Base-by-base conservation (phyloP, 2,888 invertebrate species). In the Eretmocerus hayati region DNA sequence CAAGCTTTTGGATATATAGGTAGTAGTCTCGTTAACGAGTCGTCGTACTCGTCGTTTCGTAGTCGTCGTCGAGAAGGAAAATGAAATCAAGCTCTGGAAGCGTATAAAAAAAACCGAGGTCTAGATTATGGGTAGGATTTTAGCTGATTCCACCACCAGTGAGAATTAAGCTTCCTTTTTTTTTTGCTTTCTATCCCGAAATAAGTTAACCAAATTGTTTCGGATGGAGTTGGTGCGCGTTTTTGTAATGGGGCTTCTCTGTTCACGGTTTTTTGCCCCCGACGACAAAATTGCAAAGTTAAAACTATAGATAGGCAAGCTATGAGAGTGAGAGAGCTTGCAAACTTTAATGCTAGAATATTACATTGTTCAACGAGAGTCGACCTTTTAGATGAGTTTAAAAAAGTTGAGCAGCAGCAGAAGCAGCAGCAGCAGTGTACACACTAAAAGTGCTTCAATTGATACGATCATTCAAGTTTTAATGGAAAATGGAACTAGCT, bases 21-120 rank as follows among this genome's bases (percentile, higher is more conserved):
- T 26, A 43, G 36, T 37, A 19, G 15, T 36, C 45, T 46, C 46
- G 46, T 46, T 50, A 50, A 46, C 45, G 49, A 41, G 43, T n/a
- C n/a, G n/a, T n/a, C n/a, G 23, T 13, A 33, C 11, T 5, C n/a
- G 33, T 13, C 5, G 33, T 15, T n/a, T 13, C n/a, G 33, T 1
- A 15, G 33, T 6, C 6, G 13, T 5, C 5, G 33, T 5, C 19
- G 30, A 21, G 33, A 20, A 21, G 22, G 46, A 26, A 38, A 50
- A 50, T 46, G 42, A 46, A 50, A 42, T 38, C 33, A 50, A 42
- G 42, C 21, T 19, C 13, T 30, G 21, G 33, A 4, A 8, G 37
- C 19, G 21, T 13, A 15, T 6, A 4, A 9, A 31, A 11, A 35
- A 45, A 46, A 45, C 37, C 37, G 38, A 50, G 32, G 38, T 46